Evolutionary conservation across 35 echinoderm and acorn worm species (phyloP), one percentile per base, ranked within the genome.

Genomic region (Ptychodera flava): DNA sequence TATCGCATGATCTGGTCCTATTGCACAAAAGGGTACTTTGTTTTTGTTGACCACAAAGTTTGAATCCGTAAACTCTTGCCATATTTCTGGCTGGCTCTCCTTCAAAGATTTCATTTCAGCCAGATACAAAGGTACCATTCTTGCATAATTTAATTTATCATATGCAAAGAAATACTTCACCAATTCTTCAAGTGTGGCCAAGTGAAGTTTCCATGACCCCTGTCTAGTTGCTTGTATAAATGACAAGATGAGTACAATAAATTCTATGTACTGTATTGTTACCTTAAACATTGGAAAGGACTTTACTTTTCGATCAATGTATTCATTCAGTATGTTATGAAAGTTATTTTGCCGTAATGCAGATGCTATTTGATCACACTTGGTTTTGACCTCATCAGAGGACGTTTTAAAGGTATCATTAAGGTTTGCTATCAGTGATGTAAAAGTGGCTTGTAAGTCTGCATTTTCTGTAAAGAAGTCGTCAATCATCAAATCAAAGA

Each of bases 1-100:
- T 31, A 90, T 93, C 12, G 37, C 82, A 35, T 80, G 77, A 31
- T 93, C 92, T 28, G 87, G 89, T 30, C 82, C 88, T 28, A 93
- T 84, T 33, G 28, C 45, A 82, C 85, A 33, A 53, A 91, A 95
- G 15, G 86, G 34, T 85, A 91, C 45, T 0, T 0, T 2, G 77
- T 89, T 82, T 33, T 91, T 82, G 1, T 93, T 87, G 29, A 93
- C 92, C 38, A 35, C 83, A 93, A 93, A 93, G 16, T 87, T 14
- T 15, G 87, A 87, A 35, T 89, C 28, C 31, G 10, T 64, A 29
- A 86, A 38, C 27, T 34, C 31, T 29, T 86, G 16, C 22, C 85
- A 78, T 29, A 93, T 32, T 1, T 33, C 16, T 35, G 87, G 87
- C 36, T 93, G 78, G 16, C 77, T 82, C 15, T 33, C 78, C 15